These are phyloP conservation scores for Staurois parvus DNA, from an alignment of 2,797 vertebrate species.

Conservation along the genomic window DNA sequence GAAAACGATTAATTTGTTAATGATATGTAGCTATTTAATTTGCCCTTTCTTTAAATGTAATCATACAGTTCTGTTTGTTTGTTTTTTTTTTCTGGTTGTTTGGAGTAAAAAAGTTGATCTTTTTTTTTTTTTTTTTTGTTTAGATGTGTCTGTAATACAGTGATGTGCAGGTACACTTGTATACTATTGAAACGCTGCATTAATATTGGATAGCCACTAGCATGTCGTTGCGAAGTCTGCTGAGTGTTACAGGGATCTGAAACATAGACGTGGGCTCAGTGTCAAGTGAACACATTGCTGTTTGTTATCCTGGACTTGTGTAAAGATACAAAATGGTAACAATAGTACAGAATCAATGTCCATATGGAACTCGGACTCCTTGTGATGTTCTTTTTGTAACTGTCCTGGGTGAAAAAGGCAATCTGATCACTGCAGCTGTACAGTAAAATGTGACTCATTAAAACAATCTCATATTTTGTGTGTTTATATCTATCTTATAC, in stretches of 20 bases:
- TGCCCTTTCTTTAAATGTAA: conserved; percentile 95
- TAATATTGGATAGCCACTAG: conserved; percentile 87
- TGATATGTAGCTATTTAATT: conserved; percentile 99
- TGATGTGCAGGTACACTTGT: conserved; percentile 98
- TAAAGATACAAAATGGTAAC: background rate
- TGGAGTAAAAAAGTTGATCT: conserved; percentile 98
- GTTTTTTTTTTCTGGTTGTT: conserved; percentile 76
- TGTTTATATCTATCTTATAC: conserved; percentile 60
- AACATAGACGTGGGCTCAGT: conserved; percentile 78
- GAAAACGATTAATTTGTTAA: conserved; percentile 99
- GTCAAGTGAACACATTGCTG: conserved; percentile 58
- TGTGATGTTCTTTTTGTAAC: background rate
- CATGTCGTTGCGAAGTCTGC: conserved; percentile 90
- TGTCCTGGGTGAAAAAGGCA: conserved; percentile 18
- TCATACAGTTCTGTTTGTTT: conserved; percentile 83
- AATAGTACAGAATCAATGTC: background rate
- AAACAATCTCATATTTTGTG: conserved; percentile 64
- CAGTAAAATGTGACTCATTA: conserved; percentile 71
- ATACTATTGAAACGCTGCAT: conserved; percentile 90
- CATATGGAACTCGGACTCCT: background rate
- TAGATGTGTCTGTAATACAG: conserved; percentile 90
- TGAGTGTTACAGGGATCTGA: conserved; percentile 74
- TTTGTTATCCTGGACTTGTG: conserved; percentile 27
- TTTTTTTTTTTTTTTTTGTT: conserved; percentile 74
- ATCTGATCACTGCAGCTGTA: conserved; percentile 27